phyloP scores from a whole-genome alignment of 2,113 vertebrate species.

The Propithecus coquereli region DNA sequence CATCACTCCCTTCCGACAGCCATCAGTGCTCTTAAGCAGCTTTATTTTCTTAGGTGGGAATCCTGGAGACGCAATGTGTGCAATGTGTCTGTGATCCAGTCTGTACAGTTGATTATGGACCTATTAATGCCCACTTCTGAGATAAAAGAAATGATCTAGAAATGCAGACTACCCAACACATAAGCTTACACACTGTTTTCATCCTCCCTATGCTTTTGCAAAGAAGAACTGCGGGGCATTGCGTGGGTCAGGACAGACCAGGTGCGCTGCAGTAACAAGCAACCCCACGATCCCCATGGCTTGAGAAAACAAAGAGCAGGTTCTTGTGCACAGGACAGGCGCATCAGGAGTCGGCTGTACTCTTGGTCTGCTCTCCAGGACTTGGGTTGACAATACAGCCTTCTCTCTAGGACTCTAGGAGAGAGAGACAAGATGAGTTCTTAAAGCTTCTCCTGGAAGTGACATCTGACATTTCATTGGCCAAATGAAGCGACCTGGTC shows the following conservation, averaged over 20 bases:
- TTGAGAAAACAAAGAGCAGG: neutral
- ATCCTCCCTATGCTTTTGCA: neutral
- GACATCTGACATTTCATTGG: neutral
- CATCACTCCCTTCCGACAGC: neutral
- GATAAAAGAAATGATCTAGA: neutral
- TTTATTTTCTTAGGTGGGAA: neutral
- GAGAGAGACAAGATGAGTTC: neutral
- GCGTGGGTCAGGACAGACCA: neutral
- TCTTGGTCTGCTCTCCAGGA: neutral
- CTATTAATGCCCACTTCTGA: neutral
- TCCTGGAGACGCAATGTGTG: rapidly evolving
- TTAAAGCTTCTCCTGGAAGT: neutral
- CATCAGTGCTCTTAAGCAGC: neutral
- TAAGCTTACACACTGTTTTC: neutral
- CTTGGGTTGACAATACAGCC: neutral
- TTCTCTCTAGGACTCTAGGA: neutral
- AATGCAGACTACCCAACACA: neutral
- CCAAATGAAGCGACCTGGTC: neutral
- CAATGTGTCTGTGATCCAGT: neutral
- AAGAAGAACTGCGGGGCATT: neutral
- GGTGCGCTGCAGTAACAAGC: neutral
- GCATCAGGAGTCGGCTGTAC: neutral
- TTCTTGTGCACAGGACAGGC: neutral
- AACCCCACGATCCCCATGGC: neutral
- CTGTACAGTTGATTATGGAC: neutral